Evolutionary conservation across 2,113 vertebrate species (phyloP).

Genomic region (Hippopotamus amphibius): DNA sequence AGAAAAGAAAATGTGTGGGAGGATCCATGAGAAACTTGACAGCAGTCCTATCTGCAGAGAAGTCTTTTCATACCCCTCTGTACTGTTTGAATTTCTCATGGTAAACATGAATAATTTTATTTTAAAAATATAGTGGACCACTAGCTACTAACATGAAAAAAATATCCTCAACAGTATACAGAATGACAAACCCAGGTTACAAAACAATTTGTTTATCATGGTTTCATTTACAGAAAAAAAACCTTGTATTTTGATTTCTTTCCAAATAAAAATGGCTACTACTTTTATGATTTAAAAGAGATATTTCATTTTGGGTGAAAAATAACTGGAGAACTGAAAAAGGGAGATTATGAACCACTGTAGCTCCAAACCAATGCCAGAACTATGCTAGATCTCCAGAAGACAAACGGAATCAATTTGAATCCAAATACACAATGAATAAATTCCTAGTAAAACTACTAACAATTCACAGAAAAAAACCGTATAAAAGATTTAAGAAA

Average conservation of each 20-base stretch:
- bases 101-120: background rate
- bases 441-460: background rate
- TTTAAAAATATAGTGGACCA: background rate
- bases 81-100: background rate
- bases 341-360: background rate
- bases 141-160: background rate
- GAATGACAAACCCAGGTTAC: background rate
- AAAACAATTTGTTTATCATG: background rate
- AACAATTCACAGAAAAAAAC: background rate
- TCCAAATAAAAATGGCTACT: constrained; percentile 6
- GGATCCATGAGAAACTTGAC: background rate
- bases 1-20: background rate
- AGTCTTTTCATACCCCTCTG: background rate
- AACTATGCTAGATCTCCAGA: background rate
- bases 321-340: background rate
- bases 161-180: background rate
- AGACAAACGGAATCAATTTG: constrained; percentile 10
- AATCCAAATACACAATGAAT: constrained; percentile 37
- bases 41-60: background rate
- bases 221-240: constrained; percentile 14
- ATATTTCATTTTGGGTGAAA: background rate
- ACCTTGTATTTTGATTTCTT: background rate
- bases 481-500: background rate
- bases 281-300: background rate
- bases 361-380: background rate